These are phyloP conservation scores for Tridacna gigas DNA, from an alignment of 2,888 invertebrate genomes.

Conservation along the genomic window DNA sequence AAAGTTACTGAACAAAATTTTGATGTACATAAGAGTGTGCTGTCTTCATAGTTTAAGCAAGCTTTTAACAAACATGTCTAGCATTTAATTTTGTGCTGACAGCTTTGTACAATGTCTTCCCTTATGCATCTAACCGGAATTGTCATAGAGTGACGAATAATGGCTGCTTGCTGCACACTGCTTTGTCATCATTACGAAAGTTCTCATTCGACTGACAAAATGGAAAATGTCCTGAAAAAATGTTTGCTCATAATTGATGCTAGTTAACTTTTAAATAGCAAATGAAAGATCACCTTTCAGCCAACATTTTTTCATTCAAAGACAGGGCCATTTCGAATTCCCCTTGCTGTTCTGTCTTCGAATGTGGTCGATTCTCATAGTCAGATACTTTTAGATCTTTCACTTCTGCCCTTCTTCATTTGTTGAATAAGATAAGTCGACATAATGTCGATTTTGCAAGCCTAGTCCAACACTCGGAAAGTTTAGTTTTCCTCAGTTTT, in stretches of 20 bases:
- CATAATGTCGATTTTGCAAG: slow-evolving; percentile 43
- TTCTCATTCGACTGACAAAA: neutral
- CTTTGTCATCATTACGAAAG: no score
- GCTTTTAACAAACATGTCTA: no score
- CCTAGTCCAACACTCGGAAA: slow-evolving; percentile 21
- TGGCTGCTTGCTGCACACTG: no score
- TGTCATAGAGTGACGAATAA: no score
- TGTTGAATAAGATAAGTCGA: slow-evolving; percentile 46
- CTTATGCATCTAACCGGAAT: no score
- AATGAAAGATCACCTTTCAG: slow-evolving; percentile 10
- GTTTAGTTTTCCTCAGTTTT: neutral
- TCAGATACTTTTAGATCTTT: slow-evolving; percentile 46
- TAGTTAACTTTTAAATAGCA: neutral
- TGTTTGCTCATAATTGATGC: neutral
- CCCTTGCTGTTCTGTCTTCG: slow-evolving; percentile 37
- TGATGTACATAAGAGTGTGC: no score
- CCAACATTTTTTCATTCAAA: slow-evolving; percentile 23
- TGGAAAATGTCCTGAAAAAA: neutral
- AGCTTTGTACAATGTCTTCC: no score
- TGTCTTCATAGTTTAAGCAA: no score
- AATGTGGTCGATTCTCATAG: slow-evolving; percentile 30
- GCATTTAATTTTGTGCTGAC: no score
- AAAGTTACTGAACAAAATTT: no score
- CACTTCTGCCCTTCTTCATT: slow-evolving; percentile 51
- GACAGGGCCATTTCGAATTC: slow-evolving; percentile 47